Percentiles rank a stretch among this genome's conserved stretches.
Evolutionary conservation across 2,113 vertebrate genomes (phyloP).

Genomic region (Phrynosoma platyrhinos): DNA sequence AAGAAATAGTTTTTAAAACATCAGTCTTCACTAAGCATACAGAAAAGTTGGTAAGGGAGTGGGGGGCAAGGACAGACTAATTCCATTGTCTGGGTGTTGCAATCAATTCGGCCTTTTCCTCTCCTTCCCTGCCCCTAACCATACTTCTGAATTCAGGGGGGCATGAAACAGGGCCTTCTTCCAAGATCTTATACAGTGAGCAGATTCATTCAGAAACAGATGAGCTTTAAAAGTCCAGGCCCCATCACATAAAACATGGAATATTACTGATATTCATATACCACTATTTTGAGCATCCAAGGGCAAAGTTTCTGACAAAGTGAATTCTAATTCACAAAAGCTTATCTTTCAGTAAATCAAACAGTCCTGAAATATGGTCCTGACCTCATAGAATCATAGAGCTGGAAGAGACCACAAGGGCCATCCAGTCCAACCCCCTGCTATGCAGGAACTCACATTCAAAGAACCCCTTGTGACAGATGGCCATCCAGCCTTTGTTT

Average conservation of each 20-base stretch:
- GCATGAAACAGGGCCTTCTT: not conserved
- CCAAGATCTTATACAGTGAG: not conserved
- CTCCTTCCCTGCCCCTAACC: too few relatives aligned
- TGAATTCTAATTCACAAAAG: not conserved
- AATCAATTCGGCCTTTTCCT: not conserved
- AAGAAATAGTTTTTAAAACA: not conserved
- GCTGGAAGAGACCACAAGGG: too few relatives aligned
- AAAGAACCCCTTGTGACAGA: too few relatives aligned
- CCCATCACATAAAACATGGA: not conserved
- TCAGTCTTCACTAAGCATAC: not conserved
- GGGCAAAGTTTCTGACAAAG: not conserved
- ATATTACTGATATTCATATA: not conserved
- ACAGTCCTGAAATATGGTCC: not conserved
- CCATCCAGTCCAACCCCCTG: too few relatives aligned
- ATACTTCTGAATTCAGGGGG: not conserved
- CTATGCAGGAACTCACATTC: too few relatives aligned
- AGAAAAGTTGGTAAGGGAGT: not conserved
- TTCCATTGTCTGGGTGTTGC: not conserved
- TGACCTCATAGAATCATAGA: too few relatives aligned
- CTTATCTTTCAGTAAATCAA: not conserved
- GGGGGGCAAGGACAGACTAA: not conserved
- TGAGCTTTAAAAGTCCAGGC: not conserved
- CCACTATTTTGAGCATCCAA: not conserved
- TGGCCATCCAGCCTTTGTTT: too few relatives aligned
- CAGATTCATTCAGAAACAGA: not conserved